A percentile compares a stretch with the other conserved stretches of the same genome.
These are phyloP conservation scores for Melanargia galathea DNA, from an alignment of 2,888 invertebrate genomes.

Conservation along the genomic window DNA sequence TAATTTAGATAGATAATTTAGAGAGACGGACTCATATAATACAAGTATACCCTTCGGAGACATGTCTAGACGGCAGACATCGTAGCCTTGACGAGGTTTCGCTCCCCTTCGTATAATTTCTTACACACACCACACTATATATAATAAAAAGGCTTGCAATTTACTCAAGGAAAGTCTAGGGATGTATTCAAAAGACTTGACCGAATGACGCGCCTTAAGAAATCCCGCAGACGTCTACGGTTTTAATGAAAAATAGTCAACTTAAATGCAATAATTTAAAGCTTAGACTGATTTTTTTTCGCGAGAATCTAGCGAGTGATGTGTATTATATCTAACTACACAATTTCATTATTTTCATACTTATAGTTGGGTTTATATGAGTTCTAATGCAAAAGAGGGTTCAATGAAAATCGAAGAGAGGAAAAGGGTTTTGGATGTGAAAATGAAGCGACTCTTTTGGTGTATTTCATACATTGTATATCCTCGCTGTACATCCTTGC, in stretches of 20 bases:
- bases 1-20: background rate
- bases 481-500: too few species aligned
- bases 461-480: too few species aligned
- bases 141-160: slow-evolving; percentile 9
- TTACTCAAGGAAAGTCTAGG: slow-evolving; percentile 12
- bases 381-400: too few species aligned
- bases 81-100: slow-evolving; percentile 46
- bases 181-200: slow-evolving; percentile 25
- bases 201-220: slow-evolving; percentile 13
- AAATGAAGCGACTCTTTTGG: too few species aligned
- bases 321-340: background rate
- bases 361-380: too few species aligned
- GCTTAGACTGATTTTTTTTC: too few species aligned
- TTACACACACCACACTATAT: slow-evolving; percentile 27
- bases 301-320: too few species aligned
- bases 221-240: slow-evolving; percentile 18
- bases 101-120: slow-evolving; percentile 37
- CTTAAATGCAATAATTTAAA: background rate
- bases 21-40: slow-evolving; percentile 26
- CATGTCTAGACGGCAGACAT: slow-evolving; percentile 43
- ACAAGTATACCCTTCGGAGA: slow-evolving; percentile 25
- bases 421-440: too few species aligned
- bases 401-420: too few species aligned
- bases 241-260: slow-evolving; percentile 6
- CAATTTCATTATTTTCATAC: too few species aligned